Conservation (phyloP, 2,797 vertebrate species). For the Aplochiton taeniatus region DNA sequence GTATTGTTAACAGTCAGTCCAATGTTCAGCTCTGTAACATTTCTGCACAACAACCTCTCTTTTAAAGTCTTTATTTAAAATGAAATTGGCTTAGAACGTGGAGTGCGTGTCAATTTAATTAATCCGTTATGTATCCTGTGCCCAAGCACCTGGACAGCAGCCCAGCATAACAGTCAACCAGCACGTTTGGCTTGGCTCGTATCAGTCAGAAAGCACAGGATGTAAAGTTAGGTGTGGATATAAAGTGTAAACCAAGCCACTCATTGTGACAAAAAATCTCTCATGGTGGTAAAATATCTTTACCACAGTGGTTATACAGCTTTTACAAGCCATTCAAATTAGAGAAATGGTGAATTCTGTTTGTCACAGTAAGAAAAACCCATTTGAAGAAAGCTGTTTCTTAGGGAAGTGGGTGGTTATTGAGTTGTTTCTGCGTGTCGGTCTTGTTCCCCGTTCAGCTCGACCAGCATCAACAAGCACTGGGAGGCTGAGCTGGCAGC, state of each 20-base stretch:
- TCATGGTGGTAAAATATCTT: too few species aligned
- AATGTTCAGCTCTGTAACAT: too few species aligned
- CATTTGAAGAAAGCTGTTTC: too few species aligned
- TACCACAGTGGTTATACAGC: too few species aligned
- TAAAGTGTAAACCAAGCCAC: too few species aligned
- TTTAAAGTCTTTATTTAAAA: conserved; percentile 34
- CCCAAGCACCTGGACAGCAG: conserved; percentile 28
- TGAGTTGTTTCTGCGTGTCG: neutral
- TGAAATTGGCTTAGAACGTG: conserved; percentile 27
- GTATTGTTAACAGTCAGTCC: too few species aligned
- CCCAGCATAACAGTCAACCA: conserved; percentile 43
- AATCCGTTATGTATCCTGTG: conserved; percentile 40
- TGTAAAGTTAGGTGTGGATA: too few species aligned
- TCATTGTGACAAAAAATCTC: too few species aligned
- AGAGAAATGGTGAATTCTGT: too few species aligned
- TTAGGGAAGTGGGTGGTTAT: too few species aligned
- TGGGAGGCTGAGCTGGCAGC: conserved; percentile 98
- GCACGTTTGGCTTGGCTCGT: conserved; percentile 10
- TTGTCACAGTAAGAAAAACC: too few species aligned
- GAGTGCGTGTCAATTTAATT: conserved; percentile 24
- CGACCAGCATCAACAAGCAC: conserved; percentile 90
- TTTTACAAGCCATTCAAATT: too few species aligned
- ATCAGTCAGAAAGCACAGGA: conserved; percentile 47
- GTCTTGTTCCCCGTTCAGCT: conserved; percentile 68
- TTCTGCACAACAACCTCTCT: neutral